Percentiles rank a stretch among this genome's conserved stretches.
These are phyloP conservation scores for Prietella phreatophila DNA, from an alignment of 2,113 vertebrate species.

Conservation along the genomic window DNA sequence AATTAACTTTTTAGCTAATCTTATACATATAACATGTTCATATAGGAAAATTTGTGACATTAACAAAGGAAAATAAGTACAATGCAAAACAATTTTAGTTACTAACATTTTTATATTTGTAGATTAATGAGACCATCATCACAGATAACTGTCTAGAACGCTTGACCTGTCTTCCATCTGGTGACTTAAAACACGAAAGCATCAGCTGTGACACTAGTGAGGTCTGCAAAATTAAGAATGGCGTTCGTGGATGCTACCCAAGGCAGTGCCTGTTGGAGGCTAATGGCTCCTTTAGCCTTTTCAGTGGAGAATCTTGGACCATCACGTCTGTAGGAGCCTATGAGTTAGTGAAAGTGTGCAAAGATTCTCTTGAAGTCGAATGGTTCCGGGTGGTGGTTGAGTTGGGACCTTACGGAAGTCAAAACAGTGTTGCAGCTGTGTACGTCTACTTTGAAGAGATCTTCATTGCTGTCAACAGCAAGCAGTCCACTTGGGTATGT, in stretches of 20 bases:
- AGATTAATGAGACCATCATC: slow-evolving; percentile 55
- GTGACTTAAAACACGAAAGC: slow-evolving; percentile 40
- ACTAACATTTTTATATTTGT: not conserved
- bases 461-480: slow-evolving; percentile 50
- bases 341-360: slow-evolving; percentile 55
- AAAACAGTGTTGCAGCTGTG: slow-evolving; percentile 32
- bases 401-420: slow-evolving; percentile 31
- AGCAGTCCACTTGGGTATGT: slow-evolving; percentile 59
- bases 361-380: not conserved
- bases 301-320: slow-evolving; percentile 46
- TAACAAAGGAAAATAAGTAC: not conserved
- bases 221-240: slow-evolving; percentile 50
- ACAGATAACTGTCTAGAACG: slow-evolving; percentile 51
- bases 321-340: slow-evolving; percentile 54
- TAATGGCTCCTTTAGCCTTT: slow-evolving; percentile 52
- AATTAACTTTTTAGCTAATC: not conserved
- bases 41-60: not conserved
- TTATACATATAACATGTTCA: not conserved
- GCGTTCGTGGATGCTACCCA: slow-evolving; percentile 50
- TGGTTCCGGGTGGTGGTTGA: slow-evolving; percentile 67
- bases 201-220: slow-evolving; percentile 50
- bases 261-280: slow-evolving; percentile 53
- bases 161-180: slow-evolving; percentile 52
- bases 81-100: not conserved
- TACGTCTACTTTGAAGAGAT: slow-evolving; percentile 57